phyloP scores from a whole-genome alignment of 2,113 vertebrate species.

The Larimichthys crocea region DNA sequence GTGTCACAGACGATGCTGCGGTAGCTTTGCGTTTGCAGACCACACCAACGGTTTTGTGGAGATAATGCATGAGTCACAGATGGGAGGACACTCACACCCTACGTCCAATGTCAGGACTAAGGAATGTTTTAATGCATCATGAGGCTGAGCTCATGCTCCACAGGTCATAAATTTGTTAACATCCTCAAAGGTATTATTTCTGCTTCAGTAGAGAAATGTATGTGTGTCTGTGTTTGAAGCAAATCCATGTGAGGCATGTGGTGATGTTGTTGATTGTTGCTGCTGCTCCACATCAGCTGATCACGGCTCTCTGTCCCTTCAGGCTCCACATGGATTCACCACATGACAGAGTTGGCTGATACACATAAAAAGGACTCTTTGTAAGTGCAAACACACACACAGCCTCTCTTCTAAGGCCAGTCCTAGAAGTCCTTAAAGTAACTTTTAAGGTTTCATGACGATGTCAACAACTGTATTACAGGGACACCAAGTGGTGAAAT shows the following conservation, averaged over 20 bases:
- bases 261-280: slow-evolving; percentile 11
- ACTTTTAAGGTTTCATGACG: background rate
- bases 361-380: slow-evolving; percentile 71
- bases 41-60: slow-evolving; percentile 20
- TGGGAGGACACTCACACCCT: slow-evolving; percentile 56
- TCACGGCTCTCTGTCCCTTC: slow-evolving; percentile 31
- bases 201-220: slow-evolving; percentile 20
- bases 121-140: slow-evolving; percentile 60
- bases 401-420: slow-evolving; percentile 13
- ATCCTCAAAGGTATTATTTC: slow-evolving; percentile 26
- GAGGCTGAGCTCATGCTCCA: slow-evolving; percentile 42
- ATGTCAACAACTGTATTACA: slow-evolving; percentile 17
- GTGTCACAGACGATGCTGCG: background rate
- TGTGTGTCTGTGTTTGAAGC: slow-evolving; percentile 15
- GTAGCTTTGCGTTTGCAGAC: slow-evolving; percentile 6
- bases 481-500: slow-evolving; percentile 72
- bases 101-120: slow-evolving; percentile 52
- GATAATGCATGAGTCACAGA: slow-evolving; percentile 50
- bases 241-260: slow-evolving; percentile 46
- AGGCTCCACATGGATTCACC: slow-evolving; percentile 70
- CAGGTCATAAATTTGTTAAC: slow-evolving; percentile 21
- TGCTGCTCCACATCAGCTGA: slow-evolving; percentile 63
- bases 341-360: slow-evolving; percentile 66
- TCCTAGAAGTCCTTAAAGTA: background rate
- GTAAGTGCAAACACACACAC: slow-evolving; percentile 45